These are phyloP conservation scores for Homarus americanus DNA, from an alignment of 1,140 invertebrate species.

Conservation along the genomic window DNA sequence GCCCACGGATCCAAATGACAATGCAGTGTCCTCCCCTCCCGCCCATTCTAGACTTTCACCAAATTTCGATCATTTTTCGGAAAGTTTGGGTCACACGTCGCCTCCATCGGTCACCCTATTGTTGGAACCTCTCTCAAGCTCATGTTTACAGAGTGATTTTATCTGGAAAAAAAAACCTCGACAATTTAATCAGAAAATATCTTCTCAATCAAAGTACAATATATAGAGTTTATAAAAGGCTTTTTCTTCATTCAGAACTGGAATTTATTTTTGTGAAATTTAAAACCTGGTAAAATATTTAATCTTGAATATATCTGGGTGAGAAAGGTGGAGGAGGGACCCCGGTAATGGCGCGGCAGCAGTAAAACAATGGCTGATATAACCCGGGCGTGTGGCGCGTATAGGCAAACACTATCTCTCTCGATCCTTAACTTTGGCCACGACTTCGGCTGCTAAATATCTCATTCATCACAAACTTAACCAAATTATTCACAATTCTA, in stretches of 20 bases:
- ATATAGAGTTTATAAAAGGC: too few relatives aligned
- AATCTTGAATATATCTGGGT: slow-evolving; percentile 29
- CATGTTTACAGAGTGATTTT: too few relatives aligned
- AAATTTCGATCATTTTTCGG: not conserved
- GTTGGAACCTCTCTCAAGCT: not conserved
- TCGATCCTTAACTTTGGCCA: not conserved
- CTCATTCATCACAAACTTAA: too few relatives aligned
- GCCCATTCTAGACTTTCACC: not conserved
- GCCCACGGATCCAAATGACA: not conserved
- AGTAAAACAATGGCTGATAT: slow-evolving; percentile 27
- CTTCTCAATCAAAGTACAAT: too few relatives aligned
- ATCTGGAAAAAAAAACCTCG: too few relatives aligned
- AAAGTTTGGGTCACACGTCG: not conserved
- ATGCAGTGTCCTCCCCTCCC: not conserved
- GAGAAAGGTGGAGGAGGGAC: not conserved
- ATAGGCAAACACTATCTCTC: slow-evolving; percentile 15
- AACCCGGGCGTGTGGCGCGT: not conserved
- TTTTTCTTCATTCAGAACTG: not conserved
- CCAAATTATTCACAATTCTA: too few relatives aligned
- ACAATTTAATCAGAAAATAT: too few relatives aligned
- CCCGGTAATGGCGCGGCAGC: slow-evolving; percentile 14
- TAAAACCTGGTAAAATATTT: slow-evolving; percentile 35
- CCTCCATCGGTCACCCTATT: too few relatives aligned
- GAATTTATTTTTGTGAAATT: not conserved
- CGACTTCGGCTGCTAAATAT: not conserved